phyloP scores from a whole-genome alignment of 1,140 invertebrate genomes.

The Drosophila kohkoa region DNA sequence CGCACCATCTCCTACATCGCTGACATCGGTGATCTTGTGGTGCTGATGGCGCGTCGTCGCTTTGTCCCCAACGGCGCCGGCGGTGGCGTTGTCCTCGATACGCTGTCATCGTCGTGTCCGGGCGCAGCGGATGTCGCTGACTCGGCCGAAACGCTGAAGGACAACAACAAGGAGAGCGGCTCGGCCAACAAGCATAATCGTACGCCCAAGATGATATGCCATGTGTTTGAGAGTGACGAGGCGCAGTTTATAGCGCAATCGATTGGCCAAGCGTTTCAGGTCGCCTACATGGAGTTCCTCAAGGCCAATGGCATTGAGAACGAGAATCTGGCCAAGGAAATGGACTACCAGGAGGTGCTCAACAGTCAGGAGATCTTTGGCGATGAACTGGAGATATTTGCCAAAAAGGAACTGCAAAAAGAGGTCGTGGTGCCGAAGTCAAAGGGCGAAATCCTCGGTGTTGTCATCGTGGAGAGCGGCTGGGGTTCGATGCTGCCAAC shows the following conservation, averaged over 20 bases:
- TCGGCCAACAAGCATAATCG: constrained; percentile 90
- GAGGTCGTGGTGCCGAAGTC: constrained; percentile 99
- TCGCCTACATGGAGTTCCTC: constrained; percentile 99
- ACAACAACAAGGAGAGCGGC: constrained; percentile 34
- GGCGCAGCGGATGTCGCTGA: constrained; percentile 45
- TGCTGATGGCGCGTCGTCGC: constrained; percentile 98
- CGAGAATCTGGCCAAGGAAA: constrained; percentile 99
- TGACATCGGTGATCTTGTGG: constrained; percentile 99
- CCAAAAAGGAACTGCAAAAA: constrained; percentile 99
- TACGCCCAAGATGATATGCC: constrained; percentile 99
- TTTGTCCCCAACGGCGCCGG: constrained; percentile 90
- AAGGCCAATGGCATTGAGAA: constrained; percentile 99
- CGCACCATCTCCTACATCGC: constrained; percentile 99
- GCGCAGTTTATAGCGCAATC: constrained; percentile 99
- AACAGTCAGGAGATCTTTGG: constrained; percentile 99
- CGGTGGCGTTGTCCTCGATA: constrained; percentile 33
- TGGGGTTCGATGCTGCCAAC: constrained; percentile 89
- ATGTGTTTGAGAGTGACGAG: constrained; percentile 99
- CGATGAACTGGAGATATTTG: constrained; percentile 99
- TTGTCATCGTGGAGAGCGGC: constrained; percentile 98
- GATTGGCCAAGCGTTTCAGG: constrained; percentile 99
- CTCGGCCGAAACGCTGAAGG: constrained; percentile 37
- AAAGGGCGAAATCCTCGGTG: constrained; percentile 99
- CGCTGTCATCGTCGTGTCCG: constrained; percentile 19
- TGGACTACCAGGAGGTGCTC: constrained; percentile 99